Conservation (phyloP, 2,888 invertebrate genomes). For the Galeopsomyia nigrocyanea region DNA sequence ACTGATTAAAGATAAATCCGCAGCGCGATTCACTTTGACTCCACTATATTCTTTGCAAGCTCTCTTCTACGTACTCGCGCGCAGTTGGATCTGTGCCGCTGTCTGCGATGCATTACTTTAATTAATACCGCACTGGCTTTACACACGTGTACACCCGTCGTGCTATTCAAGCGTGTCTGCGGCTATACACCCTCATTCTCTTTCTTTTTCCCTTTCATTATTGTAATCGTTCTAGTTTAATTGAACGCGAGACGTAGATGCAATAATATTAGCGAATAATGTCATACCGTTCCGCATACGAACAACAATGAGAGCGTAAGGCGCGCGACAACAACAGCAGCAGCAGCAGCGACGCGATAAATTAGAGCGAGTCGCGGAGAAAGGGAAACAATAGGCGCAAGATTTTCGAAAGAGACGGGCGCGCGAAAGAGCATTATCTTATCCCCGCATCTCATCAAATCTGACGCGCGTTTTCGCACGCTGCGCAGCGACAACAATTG, state of each 20-base stretch:
- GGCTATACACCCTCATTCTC: too few species aligned
- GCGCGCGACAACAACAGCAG: too few species aligned
- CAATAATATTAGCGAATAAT: too few species aligned
- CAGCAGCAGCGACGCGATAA: not conserved
- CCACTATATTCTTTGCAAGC: too few species aligned
- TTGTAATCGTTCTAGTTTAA: too few species aligned
- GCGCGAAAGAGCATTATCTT: not conserved
- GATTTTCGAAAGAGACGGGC: not conserved
- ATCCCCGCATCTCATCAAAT: slow-evolving; percentile 22
- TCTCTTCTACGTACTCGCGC: too few species aligned
- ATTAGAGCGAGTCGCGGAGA: not conserved
- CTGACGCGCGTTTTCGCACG: slow-evolving; percentile 1
- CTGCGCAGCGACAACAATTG: not conserved
- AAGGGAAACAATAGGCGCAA: not conserved
- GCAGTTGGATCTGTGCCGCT: not conserved
- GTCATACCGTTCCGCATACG: too few species aligned
- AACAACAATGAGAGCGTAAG: too few species aligned
- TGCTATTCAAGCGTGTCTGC: too few species aligned
- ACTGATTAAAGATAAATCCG: slow-evolving; percentile 28
- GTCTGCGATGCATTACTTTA: not conserved
- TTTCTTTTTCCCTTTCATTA: too few species aligned
- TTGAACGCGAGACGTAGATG: too few species aligned
- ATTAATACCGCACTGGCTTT: not conserved
- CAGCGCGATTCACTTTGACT: slow-evolving; percentile 13
- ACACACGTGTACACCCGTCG: too few species aligned